These are phyloP conservation scores for Hydrocynus forskahlii DNA, from an alignment of 2,797 vertebrate genomes.

Conservation along the genomic window DNA sequence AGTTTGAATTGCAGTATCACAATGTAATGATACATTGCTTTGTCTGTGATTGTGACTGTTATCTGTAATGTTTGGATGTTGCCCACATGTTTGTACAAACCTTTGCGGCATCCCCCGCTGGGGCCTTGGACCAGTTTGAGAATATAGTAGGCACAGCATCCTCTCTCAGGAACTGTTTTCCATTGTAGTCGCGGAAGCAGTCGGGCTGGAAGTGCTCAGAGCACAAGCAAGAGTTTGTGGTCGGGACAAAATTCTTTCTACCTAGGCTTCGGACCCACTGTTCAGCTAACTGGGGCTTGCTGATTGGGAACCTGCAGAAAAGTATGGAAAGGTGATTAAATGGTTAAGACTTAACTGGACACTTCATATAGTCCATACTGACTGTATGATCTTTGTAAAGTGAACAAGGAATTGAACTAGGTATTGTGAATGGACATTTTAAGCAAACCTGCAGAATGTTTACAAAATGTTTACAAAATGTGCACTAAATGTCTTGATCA, in stretches of 20 bases:
- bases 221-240: conserved; percentile 81
- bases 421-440: neutral
- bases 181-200: conserved; percentile 85
- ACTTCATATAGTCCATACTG: neutral
- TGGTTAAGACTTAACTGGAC: neutral
- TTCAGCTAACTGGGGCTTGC: conserved; percentile 77
- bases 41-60: too few species aligned
- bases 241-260: conserved; percentile 79
- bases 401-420: neutral
- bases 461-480: too few species aligned
- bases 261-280: conserved; percentile 83
- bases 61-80: neutral
- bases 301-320: conserved; percentile 78
- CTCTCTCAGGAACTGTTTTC: conserved; percentile 82
- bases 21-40: too few species aligned
- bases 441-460: too few species aligned
- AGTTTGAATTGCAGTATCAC: too few species aligned
- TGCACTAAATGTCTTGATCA: too few species aligned
- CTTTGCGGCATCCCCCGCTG: conserved; percentile 70
- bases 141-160: conserved; percentile 82
- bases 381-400: neutral
- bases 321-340: neutral
- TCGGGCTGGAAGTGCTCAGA: conserved; percentile 80
- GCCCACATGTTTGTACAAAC: conserved; percentile 47
- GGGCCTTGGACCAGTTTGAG: conserved; percentile 39